Percentiles rank a stretch among this genome's conserved stretches.
Conservation (phyloP, 2,113 vertebrate genomes). For the Dasyprocta punctata region DNA sequence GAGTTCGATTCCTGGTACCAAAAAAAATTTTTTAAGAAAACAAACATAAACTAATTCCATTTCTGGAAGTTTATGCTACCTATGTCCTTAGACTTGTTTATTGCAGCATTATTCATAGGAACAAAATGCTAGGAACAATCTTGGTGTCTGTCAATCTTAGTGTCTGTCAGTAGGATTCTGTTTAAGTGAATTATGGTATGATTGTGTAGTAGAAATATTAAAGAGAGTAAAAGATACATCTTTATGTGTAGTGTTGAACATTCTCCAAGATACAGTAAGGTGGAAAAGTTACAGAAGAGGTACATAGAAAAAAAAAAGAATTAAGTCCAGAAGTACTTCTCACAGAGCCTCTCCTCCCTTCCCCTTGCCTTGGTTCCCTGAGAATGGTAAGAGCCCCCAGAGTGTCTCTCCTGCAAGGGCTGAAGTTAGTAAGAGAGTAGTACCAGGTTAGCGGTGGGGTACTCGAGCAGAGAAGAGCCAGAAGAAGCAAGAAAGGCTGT, state of each 20-base stretch:
- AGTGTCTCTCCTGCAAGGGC: background rate
- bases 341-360: background rate
- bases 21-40: too few relatives aligned
- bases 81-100: background rate
- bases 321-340: slow-evolving; percentile 36
- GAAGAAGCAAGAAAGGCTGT: background rate
- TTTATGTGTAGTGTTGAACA: background rate
- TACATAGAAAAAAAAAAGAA: background rate
- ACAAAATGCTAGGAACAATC: background rate
- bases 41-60: background rate
- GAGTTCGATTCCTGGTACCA: too few relatives aligned
- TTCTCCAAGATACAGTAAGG: background rate
- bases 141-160: background rate
- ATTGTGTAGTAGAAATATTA: background rate
- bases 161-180: background rate
- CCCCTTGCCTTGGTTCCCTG: background rate
- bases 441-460: background rate
- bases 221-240: background rate
- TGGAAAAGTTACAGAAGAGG: background rate
- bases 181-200: background rate
- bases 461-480: background rate
- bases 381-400: background rate
- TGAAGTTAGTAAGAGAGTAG: background rate
- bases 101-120: background rate
- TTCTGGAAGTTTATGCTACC: background rate